These are phyloP conservation scores for Sphaeridia pumilis DNA, from an alignment of 2,888 invertebrate species.

Conservation along the genomic window DNA sequence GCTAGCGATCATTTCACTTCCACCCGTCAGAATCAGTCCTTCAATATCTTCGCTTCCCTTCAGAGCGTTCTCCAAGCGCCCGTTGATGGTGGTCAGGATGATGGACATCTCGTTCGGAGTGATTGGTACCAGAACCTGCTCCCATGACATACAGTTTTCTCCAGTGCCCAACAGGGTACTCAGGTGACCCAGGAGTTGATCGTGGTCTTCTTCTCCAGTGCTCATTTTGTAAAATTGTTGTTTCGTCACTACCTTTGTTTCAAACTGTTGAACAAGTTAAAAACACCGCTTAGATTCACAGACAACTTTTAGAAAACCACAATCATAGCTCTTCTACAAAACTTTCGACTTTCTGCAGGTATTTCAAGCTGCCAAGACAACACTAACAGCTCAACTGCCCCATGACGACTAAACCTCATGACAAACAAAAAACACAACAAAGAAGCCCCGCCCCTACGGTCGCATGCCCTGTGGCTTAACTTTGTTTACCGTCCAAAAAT, in stretches of 20 bases:
- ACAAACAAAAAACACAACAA: too few relatives aligned
- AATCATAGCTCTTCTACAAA: too few relatives aligned
- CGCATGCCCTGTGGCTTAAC: too few relatives aligned
- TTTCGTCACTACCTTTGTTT: not conserved
- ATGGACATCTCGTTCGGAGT: not conserved
- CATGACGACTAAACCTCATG: too few relatives aligned
- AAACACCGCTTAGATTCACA: too few relatives aligned
- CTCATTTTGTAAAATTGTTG: not conserved
- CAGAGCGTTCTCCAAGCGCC: not conserved
- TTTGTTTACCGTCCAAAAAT: too few relatives aligned
- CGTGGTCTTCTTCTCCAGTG: not conserved
- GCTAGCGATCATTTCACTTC: not conserved
- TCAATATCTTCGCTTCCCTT: not conserved
- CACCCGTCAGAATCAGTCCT: not conserved
- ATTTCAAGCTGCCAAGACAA: too few relatives aligned
- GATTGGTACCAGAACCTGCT: not conserved
- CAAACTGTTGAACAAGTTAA: too few relatives aligned
- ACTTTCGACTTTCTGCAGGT: too few relatives aligned
- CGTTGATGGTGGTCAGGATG: not conserved
- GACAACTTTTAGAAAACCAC: too few relatives aligned
- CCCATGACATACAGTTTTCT: not conserved
- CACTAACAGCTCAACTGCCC: too few relatives aligned
- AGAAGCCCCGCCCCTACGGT: too few relatives aligned
- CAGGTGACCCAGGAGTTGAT: not conserved
- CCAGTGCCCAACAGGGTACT: not conserved